Conservation (phyloP, 1,140 invertebrate species). For the Geopemphigus sp. region DNA sequence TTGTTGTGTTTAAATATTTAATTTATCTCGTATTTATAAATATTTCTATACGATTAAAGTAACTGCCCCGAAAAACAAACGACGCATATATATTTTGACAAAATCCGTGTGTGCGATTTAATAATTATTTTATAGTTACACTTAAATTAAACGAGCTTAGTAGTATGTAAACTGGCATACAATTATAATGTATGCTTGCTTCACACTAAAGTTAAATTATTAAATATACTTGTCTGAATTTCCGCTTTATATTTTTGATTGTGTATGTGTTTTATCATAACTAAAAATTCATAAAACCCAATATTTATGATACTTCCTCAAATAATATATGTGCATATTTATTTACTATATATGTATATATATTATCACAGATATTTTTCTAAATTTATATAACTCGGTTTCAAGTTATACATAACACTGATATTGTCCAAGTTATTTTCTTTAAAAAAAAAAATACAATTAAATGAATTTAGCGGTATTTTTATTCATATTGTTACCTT, state of each 20-base stretch:
- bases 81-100: not conserved
- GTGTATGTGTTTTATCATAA: not conserved
- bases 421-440: not conserved
- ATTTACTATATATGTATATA: not conserved
- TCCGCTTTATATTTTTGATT: not conserved
- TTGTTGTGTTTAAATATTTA: constrained; percentile 36
- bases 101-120: not conserved
- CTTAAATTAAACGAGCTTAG: not conserved
- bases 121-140: not conserved
- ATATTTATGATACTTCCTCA: not conserved
- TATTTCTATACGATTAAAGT: constrained; percentile 22
- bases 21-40: constrained; percentile 24
- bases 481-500: constrained; percentile 24
- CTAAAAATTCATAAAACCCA: not conserved
- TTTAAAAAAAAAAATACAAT: not conserved
- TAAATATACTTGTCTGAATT: not conserved
- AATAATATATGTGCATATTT: not conserved
- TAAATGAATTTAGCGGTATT: not conserved
- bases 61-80: constrained; percentile 18
- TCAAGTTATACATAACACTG: not conserved
- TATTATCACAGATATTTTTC: not conserved
- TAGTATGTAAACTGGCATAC: not conserved
- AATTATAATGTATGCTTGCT: not conserved
- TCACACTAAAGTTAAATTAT: not conserved
- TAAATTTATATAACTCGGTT: not conserved